Evolutionary conservation across 2,797 vertebrate genomes (phyloP), one percentile per base, ranked within the genome.

Genomic region (Liparis tanakae): DNA sequence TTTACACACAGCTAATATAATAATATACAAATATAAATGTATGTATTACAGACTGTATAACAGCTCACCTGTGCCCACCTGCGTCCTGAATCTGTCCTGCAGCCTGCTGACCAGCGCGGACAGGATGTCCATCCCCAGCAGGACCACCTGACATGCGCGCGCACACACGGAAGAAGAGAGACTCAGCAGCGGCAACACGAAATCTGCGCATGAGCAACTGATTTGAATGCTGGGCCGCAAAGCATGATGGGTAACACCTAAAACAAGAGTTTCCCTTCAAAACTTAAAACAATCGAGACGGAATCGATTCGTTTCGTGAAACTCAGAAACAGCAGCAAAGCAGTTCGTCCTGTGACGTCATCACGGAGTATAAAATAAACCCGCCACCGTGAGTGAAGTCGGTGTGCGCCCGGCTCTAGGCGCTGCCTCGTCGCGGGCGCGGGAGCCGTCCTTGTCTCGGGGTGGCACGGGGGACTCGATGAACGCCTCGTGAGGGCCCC

Each of bases 111-210:
- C 95, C 54, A 99, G 90, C 0, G 97, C 96, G 0, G 97, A 97
- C 67, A 99, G 90, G 18, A 98, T 94, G 76, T 99, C 98, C 94
- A 99, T 96, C 62, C 98, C 97, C 88, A 98, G 85, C 61, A 99
- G 91, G 67, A 96, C 97, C 85, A 99, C 96, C 97, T 99, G 87
- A 70, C 81, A 46, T 1, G 36, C 22, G 14, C 43, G 20, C 34
- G 3, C 17, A 61, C 4, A 61, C 5, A 67, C n/a, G 7, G 8
- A 48, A 8, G 36, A 36, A 17, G 15, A 36, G 36, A 37, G 37
- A 37, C 7, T 8, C 39, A 39, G 39, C 39, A 12, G 39, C 39
- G 10, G 7, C 39, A 56, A 36, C 55, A 57, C 9, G 18, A n/a
- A 0, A 55, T 0, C 50, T 57, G 56, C 18, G 20, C 4, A 5